These are phyloP conservation scores for Garrulus glandarius DNA, from an alignment of 2,797 vertebrate species.

Conservation along the genomic window DNA sequence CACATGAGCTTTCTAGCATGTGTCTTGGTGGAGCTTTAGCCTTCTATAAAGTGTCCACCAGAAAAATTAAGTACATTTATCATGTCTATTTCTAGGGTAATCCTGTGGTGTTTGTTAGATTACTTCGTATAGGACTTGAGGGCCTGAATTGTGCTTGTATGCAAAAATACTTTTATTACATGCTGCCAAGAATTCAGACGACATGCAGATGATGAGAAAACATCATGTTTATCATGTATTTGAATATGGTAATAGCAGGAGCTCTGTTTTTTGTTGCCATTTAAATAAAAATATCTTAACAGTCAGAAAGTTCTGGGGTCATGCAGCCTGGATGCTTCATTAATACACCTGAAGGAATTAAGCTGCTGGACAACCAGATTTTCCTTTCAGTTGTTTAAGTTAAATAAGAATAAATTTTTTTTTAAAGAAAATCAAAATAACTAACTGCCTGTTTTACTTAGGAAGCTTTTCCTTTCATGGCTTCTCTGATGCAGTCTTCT, in stretches of 20 bases:
- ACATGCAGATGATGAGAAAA: background rate
- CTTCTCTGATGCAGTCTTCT: background rate
- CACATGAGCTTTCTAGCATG: accelerated
- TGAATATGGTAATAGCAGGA: background rate
- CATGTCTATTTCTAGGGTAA: background rate
- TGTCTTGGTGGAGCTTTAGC: background rate
- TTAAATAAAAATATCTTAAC: background rate
- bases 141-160: background rate
- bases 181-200: background rate
- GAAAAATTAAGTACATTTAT: background rate
- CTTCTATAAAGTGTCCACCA: background rate
- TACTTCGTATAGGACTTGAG: background rate
- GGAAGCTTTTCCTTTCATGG: background rate
- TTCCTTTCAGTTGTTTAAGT: background rate
- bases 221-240: background rate
- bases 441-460: background rate
- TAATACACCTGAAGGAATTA: background rate
- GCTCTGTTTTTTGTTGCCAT: background rate
- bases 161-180: background rate
- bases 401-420: background rate
- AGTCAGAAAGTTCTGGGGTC: background rate
- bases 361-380: background rate
- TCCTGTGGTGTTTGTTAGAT: background rate
- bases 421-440: background rate
- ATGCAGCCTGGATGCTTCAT: background rate